Percentiles rank a stretch among this genome's conserved stretches.
phyloP scores from a whole-genome alignment of 2,113 vertebrate species.

The Poecilia latipinna region DNA sequence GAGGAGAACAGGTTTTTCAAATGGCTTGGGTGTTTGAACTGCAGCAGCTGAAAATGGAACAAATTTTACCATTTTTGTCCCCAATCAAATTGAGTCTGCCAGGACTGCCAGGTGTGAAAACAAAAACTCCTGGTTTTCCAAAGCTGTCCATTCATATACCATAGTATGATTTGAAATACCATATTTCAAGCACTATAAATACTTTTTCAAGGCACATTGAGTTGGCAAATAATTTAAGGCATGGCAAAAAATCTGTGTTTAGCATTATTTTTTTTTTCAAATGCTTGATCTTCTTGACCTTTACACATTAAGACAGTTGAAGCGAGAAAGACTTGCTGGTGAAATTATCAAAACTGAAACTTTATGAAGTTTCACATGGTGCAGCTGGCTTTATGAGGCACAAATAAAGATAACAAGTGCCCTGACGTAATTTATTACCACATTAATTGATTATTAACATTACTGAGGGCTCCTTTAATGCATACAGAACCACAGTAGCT shows the following conservation, averaged over 20 bases:
- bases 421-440: background rate
- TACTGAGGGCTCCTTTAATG: background rate
- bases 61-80: too few relatives aligned
- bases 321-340: background rate
- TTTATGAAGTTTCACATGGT: background rate
- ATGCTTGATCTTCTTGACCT: background rate
- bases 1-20: too few relatives aligned
- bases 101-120: too few relatives aligned
- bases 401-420: conserved; percentile 9
- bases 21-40: too few relatives aligned
- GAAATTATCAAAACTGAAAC: background rate
- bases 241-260: background rate
- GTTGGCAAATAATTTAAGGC: too few relatives aligned
- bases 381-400: background rate
- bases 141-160: too few relatives aligned
- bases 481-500: conserved; percentile 38
- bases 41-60: too few relatives aligned
- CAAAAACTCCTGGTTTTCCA: too few relatives aligned
- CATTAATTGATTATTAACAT: conserved; percentile 6
- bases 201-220: background rate
- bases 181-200: background rate
- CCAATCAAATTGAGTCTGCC: too few relatives aligned
- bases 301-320: background rate
- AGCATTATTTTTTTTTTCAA: background rate
- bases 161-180: too few relatives aligned